These are phyloP conservation scores for Phyllostomus hastatus DNA, from an alignment of 2,113 vertebrate genomes.

Conservation along the genomic window DNA sequence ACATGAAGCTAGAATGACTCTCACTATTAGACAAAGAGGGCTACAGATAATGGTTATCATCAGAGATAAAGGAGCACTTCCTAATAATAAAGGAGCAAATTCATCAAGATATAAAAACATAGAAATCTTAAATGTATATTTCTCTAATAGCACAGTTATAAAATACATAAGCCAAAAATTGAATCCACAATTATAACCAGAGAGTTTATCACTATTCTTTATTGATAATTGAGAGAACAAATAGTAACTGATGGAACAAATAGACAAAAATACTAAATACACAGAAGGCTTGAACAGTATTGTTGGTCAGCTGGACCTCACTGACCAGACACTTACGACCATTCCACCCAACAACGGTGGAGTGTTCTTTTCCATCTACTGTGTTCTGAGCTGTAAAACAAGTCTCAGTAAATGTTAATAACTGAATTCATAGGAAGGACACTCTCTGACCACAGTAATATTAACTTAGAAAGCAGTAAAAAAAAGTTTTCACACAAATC, in stretches of 20 bases:
- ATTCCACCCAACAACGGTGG: neutral
- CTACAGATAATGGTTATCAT: neutral
- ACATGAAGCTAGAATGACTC: neutral
- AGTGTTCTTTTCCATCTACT: neutral
- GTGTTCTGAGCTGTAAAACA: neutral
- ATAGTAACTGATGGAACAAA: neutral
- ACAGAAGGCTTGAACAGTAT: neutral
- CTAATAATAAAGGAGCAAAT: neutral
- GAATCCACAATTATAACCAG: neutral
- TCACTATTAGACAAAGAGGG: neutral
- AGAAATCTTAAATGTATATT: neutral
- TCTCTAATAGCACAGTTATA: neutral
- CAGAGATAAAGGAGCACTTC: neutral
- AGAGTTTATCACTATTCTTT: neutral
- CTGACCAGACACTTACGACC: neutral
- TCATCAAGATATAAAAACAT: neutral
- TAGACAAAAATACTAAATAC: neutral
- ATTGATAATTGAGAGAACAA: neutral
- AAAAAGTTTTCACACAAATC: neutral
- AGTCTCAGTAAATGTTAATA: neutral
- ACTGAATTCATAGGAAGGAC: neutral
- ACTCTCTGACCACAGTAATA: neutral
- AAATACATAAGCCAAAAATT: neutral
- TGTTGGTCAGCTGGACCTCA: neutral
- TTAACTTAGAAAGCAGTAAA: neutral